These are phyloP conservation scores for Cyprinodon diabolis DNA, from an alignment of 2,797 vertebrate species.

Conservation along the genomic window DNA sequence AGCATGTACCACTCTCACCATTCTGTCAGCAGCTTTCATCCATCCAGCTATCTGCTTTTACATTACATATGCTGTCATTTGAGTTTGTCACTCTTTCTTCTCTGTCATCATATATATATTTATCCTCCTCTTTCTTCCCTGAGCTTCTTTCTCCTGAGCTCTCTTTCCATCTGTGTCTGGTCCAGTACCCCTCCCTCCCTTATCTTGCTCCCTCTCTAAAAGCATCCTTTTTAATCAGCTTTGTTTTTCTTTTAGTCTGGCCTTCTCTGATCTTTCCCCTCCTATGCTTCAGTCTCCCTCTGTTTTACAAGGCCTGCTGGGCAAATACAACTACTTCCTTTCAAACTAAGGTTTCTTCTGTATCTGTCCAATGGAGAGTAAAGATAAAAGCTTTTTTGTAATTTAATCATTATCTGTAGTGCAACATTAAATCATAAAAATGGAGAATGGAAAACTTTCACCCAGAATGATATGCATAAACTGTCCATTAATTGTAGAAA, in stretches of 20 bases:
- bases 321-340: slow-evolving; percentile 29
- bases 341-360: slow-evolving; percentile 40
- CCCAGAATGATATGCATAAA: neutral
- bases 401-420: slow-evolving; percentile 32
- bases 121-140: slow-evolving; percentile 10
- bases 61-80: slow-evolving; percentile 1
- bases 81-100: slow-evolving; percentile 9
- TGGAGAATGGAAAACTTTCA: slow-evolving; percentile 5
- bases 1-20: neutral
- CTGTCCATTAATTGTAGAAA: neutral
- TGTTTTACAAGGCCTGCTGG: slow-evolving; percentile 7
- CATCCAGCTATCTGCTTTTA: neutral
- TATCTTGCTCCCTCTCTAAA: slow-evolving; percentile 21
- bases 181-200: slow-evolving; percentile 36
- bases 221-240: slow-evolving; percentile 50
- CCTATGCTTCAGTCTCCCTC: slow-evolving; percentile 10
- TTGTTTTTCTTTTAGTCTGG: slow-evolving; percentile 45
- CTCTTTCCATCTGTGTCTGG: slow-evolving; percentile 20
- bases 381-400: slow-evolving; percentile 17
- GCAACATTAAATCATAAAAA: slow-evolving; percentile 34
- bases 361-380: slow-evolving; percentile 22
- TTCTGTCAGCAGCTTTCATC: slow-evolving; percentile 9
- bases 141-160: neutral
- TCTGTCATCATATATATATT: neutral
- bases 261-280: slow-evolving; percentile 26